Conservation (phyloP, 2,888 invertebrate genomes). For the Lasioglossum figueresi region DNA sequence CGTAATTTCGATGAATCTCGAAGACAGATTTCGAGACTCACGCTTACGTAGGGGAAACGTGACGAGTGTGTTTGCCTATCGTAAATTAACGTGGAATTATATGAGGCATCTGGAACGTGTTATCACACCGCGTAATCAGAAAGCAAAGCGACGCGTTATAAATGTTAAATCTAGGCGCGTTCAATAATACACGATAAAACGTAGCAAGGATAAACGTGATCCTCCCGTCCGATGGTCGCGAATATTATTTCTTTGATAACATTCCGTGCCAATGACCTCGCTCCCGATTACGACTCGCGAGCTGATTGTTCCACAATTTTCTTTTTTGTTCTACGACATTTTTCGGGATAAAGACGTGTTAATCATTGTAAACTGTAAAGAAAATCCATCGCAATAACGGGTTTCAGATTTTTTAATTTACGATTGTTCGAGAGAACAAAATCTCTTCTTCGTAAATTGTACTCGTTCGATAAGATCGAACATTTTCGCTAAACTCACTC, state of each 20-base stretch:
- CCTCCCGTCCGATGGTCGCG: conserved; percentile 7
- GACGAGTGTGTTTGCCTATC: conserved; percentile 16
- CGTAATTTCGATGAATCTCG: background rate
- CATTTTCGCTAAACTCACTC: background rate
- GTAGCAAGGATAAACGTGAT: background rate
- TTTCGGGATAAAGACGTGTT: too few relatives aligned
- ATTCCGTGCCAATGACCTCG: conserved; percentile 11
- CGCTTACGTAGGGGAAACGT: background rate
- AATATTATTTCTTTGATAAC: conserved; percentile 5
- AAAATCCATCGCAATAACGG: background rate
- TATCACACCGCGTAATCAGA: conserved; percentile 35
- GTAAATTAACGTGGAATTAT: conserved; percentile 30
- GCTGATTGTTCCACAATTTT: too few relatives aligned
- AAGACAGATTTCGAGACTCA: conserved; percentile 13
- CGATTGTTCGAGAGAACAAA: too few relatives aligned
- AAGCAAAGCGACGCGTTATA: conserved; percentile 14
- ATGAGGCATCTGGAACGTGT: background rate
- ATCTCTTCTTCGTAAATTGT: too few relatives aligned
- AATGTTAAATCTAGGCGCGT: conserved; percentile 18
- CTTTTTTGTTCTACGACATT: background rate
- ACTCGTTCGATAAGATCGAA: background rate
- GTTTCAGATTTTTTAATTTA: background rate
- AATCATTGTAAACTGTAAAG: too few relatives aligned
- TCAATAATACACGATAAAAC: conserved; percentile 15
- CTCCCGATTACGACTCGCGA: background rate